Conservation (phyloP, 2,797 vertebrate species). For the Cynopterus sphinx region DNA sequence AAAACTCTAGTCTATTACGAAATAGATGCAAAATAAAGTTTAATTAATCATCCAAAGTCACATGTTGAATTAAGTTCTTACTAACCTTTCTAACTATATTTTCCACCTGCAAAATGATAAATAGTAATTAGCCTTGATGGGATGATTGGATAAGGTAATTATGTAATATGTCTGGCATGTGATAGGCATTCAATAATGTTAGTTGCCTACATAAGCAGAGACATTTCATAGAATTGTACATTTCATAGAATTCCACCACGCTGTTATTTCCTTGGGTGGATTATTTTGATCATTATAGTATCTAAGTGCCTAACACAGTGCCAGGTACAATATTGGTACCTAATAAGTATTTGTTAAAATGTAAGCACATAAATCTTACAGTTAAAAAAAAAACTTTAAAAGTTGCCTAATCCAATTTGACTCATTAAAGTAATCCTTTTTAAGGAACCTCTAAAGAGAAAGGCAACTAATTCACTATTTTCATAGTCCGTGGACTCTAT, state of each 20-base stretch:
- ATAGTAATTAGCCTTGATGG: slow-evolving; percentile 48
- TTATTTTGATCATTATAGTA: not conserved
- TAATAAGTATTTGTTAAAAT: slow-evolving; percentile 6
- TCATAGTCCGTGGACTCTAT: not conserved
- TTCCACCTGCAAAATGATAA: slow-evolving; percentile 43
- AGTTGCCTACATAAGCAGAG: not conserved
- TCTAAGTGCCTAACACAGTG: not conserved
- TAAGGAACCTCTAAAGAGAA: not conserved
- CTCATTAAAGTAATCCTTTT: not conserved
- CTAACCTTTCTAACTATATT: slow-evolving; percentile 44
- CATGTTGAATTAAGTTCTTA: not conserved
- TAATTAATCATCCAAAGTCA: slow-evolving; percentile 45
- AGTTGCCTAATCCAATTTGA: not conserved
- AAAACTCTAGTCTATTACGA: not conserved
- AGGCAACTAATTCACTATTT: not conserved
- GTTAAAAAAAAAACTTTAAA: not conserved
- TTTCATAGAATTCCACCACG: not conserved
- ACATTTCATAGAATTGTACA: not conserved
- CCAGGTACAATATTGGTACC: not conserved
- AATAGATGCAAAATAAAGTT: slow-evolving; percentile 18
- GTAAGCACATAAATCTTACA: not conserved
- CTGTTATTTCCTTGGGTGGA: not conserved
- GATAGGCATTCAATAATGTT: not conserved
- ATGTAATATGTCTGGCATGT: slow-evolving; percentile 4
- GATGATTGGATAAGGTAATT: slow-evolving; percentile 49